These are phyloP conservation scores for Tetrao urogallus DNA, from an alignment of 2,113 vertebrate species.

Conservation along the genomic window DNA sequence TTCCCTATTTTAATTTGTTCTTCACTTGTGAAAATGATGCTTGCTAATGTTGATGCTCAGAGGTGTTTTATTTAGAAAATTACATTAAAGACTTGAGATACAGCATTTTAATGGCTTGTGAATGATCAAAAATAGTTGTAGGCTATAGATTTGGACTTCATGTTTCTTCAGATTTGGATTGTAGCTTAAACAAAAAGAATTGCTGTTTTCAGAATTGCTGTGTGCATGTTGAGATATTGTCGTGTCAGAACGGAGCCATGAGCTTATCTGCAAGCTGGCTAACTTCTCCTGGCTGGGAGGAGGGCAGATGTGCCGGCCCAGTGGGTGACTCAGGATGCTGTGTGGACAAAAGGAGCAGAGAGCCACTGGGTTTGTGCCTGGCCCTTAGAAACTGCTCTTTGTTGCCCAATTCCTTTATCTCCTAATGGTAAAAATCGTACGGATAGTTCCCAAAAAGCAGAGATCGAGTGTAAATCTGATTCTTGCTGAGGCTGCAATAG, in stretches of 20 bases:
- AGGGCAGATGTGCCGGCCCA: not conserved
- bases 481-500: not conserved
- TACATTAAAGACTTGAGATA: not conserved
- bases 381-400: not conserved
- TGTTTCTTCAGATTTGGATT: not conserved
- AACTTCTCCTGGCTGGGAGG: not conserved
- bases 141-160: not conserved
- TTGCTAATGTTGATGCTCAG: not conserved
- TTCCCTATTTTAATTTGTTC: not conserved
- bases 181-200: not conserved
- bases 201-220: not conserved
- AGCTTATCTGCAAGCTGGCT: not conserved
- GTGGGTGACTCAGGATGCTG: not conserved
- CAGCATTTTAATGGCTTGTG: not conserved
- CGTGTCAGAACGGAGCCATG: accelerated
- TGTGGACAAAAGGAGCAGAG: not conserved
- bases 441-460: not conserved
- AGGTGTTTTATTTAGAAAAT: not conserved
- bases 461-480: not conserved
- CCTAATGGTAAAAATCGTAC: not conserved
- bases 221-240: not conserved
- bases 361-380: not conserved
- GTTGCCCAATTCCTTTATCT: not conserved
- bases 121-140: not conserved
- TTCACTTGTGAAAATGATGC: not conserved